A percentile compares a stretch with the other conserved stretches of the same genome.
Evolutionary conservation across 2,888 invertebrate genomes (phyloP).

Genomic region (Anorthoa munda): DNA sequence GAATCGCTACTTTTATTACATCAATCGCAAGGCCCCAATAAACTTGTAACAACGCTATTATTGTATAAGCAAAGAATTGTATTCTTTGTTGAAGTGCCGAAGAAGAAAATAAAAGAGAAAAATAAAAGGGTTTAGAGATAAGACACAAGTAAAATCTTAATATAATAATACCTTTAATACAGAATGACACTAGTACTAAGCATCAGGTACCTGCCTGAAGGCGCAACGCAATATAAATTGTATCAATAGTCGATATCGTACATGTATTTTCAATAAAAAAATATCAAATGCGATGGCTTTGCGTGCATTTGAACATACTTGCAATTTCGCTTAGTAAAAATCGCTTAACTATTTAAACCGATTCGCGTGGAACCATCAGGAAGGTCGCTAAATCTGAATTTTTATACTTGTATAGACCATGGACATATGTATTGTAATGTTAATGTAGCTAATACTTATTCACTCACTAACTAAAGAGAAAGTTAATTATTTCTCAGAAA

Average conservation of each 20-base stretch:
- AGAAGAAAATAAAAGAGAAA: conserved; percentile 30
- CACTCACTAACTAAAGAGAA: neutral
- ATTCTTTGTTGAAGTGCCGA: conserved; percentile 30
- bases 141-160: conserved; percentile 9
- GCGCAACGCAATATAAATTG: too few species aligned
- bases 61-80: conserved; percentile 43
- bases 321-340: too few species aligned
- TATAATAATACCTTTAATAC: neutral
- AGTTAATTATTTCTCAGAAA: conserved; percentile 18
- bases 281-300: too few species aligned
- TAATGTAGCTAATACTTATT: neutral
- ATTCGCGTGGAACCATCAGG: too few species aligned
- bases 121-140: conserved; percentile 2
- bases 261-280: too few species aligned
- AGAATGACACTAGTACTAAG: neutral
- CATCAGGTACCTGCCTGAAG: too few species aligned
- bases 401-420: neutral
- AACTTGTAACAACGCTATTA: conserved; percentile 51
- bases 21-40: conserved; percentile 46
- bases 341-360: too few species aligned
- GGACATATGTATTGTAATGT: neutral
- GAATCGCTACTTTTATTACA: conserved; percentile 49
- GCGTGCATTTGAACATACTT: too few species aligned
- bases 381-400: too few species aligned
- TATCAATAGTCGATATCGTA: too few species aligned